Conservation (phyloP, 2,888 invertebrate species). For the Dromius quadrimaculatus region DNA sequence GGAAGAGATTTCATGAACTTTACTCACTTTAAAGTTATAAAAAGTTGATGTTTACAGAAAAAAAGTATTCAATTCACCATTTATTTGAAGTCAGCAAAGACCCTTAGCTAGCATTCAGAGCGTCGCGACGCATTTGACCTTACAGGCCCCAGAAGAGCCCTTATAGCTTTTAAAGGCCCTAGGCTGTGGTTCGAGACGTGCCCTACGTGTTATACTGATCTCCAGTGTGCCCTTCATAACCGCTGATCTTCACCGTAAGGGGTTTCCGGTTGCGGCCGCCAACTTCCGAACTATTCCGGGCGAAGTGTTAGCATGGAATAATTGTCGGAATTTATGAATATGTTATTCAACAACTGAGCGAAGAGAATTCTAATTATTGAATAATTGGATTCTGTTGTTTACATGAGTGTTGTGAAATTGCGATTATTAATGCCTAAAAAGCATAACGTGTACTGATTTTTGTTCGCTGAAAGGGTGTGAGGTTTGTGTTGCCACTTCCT, state of each 20-base stretch:
- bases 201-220: conserved; percentile 50
- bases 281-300: conserved; percentile 25
- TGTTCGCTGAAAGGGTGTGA: background rate
- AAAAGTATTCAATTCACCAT: no score
- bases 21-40: no score
- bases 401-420: background rate
- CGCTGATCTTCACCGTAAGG: conserved; percentile 47
- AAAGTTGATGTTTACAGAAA: no score
- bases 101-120: no score
- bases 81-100: no score
- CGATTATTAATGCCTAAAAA: no score
- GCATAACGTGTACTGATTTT: no score
- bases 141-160: conserved; percentile 22
- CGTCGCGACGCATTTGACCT: conserved; percentile 12
- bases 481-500: background rate
- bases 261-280: conserved; percentile 14
- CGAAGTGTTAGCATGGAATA: conserved; percentile 36
- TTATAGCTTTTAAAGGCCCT: background rate
- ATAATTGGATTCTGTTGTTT: background rate
- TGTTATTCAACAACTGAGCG: conserved; percentile 1
- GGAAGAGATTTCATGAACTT: no score
- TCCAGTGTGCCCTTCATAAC: conserved; percentile 50
- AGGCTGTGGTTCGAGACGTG: conserved; percentile 9
- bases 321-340: conserved; percentile 40
- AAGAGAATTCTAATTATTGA: conserved; percentile 2